Conservation (phyloP, 2,888 invertebrate genomes). For the Drosophila emarginata region DNA sequence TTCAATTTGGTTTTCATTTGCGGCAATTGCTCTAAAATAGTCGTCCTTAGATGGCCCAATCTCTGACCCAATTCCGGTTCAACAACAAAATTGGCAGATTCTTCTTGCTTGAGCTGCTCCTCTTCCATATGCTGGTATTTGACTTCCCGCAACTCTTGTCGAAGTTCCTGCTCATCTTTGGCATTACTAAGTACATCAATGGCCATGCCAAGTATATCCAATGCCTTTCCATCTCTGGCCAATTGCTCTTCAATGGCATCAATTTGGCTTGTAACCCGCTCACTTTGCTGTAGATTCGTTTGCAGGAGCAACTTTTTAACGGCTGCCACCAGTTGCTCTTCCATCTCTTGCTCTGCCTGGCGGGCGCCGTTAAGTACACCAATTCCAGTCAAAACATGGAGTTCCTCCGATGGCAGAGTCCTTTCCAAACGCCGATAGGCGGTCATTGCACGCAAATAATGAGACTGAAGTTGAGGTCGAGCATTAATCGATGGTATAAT, state of each 20-base stretch:
- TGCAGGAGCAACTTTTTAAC: slow-evolving; percentile 75
- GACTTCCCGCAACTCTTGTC: slow-evolving; percentile 56
- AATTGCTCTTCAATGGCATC: slow-evolving; percentile 77
- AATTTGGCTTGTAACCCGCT: slow-evolving; percentile 65
- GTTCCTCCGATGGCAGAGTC: slow-evolving; percentile 71
- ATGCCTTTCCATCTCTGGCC: slow-evolving; percentile 73
- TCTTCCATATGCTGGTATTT: slow-evolving; percentile 50
- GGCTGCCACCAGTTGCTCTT: slow-evolving; percentile 69
- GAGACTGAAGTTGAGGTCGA: slow-evolving; percentile 65
- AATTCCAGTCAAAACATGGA: slow-evolving; percentile 74
- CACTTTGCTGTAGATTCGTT: slow-evolving; percentile 57
- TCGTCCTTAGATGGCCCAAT: slow-evolving; percentile 62
- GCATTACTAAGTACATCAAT: slow-evolving; percentile 75
- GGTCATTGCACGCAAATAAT: slow-evolving; percentile 72
- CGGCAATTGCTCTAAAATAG: slow-evolving; percentile 70
- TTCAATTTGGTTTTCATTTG: slow-evolving; percentile 70
- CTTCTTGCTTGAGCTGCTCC: slow-evolving; percentile 9
- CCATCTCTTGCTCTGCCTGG: slow-evolving; percentile 78
- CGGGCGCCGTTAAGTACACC: slow-evolving; percentile 80
- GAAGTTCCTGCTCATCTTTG: slow-evolving; percentile 66
- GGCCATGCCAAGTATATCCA: slow-evolving; percentile 76
- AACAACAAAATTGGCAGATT: slow-evolving; percentile 21
- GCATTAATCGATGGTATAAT: slow-evolving; percentile 41
- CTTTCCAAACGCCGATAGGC: slow-evolving; percentile 78
- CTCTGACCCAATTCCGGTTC: slow-evolving; percentile 31